phyloP scores from a whole-genome alignment of 2,888 invertebrate genomes.

The Phyllotreta striolata region DNA sequence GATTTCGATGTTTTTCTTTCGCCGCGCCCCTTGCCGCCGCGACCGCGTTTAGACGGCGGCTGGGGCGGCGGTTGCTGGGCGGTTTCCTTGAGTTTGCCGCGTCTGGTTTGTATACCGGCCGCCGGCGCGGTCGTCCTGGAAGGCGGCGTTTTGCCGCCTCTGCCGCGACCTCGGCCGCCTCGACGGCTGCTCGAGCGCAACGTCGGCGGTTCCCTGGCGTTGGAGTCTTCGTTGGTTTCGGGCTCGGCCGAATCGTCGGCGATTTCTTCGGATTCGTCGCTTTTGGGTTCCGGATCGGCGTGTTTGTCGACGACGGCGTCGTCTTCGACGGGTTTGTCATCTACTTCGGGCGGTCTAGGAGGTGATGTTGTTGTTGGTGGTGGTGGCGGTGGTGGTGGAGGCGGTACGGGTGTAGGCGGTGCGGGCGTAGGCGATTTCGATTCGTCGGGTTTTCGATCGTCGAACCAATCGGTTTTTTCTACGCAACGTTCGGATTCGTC shows the following conservation, averaged over 20 bases:
- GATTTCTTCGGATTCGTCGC: constrained; percentile 34
- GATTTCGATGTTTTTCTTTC: constrained; percentile 66
- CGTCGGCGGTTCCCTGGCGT: constrained; percentile 48
- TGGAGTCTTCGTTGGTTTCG: constrained; percentile 50
- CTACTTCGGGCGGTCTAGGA: too few relatives aligned
- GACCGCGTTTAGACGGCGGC: constrained; percentile 53
- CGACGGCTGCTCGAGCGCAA: constrained; percentile 50
- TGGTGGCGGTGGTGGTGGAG: too few relatives aligned
- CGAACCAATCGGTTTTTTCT: constrained; percentile 53
- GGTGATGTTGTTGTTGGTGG: constrained; percentile 4
- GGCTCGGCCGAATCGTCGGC: constrained; percentile 36
- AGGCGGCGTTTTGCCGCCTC: constrained; percentile 33
- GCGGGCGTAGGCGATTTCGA: background rate
- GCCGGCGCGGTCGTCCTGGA: constrained; percentile 50
- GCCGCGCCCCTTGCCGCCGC: constrained; percentile 63
- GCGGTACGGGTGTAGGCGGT: too few relatives aligned
- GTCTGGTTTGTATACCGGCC: constrained; percentile 67
- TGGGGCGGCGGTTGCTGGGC: constrained; percentile 44
- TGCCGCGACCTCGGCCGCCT: constrained; percentile 56
- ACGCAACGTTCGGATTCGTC: constrained; percentile 61
- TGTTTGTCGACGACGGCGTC: constrained; percentile 28
- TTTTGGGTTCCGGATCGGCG: constrained; percentile 19
- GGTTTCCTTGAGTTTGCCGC: constrained; percentile 52
- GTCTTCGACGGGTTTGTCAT: constrained; percentile 14
- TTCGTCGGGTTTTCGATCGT: constrained; percentile 41